Conservation (phyloP, 2,888 invertebrate genomes). For the Liposcelis brunnea region DNA sequence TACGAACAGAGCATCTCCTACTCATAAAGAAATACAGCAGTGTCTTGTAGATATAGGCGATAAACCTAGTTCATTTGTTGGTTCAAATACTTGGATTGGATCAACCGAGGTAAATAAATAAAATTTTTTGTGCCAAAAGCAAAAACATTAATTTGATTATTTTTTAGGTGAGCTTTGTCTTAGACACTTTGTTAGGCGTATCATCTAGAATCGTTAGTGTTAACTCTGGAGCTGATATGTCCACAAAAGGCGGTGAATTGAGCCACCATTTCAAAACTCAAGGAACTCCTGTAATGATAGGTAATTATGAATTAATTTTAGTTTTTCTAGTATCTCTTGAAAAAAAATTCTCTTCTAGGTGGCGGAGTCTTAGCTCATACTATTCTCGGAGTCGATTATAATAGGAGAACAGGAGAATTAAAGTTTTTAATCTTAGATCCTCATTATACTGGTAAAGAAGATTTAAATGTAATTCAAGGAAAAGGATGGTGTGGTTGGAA, state of each 20-base stretch:
- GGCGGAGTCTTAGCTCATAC: constrained; percentile 97
- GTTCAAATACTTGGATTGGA: constrained; percentile 93
- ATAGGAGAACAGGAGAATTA: constrained; percentile 57
- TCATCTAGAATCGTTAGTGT: constrained; percentile 70
- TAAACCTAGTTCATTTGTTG: constrained; percentile 71
- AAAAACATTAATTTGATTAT: too few relatives aligned
- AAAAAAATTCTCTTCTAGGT: constrained; percentile 40
- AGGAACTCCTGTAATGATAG: constrained; percentile 97
- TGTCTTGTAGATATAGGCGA: constrained; percentile 89
- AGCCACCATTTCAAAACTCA: constrained; percentile 79
- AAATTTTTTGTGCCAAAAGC: too few relatives aligned
- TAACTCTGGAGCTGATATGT: constrained; percentile 68
- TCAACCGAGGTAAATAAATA: constrained; percentile 56
- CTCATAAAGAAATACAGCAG: constrained; percentile 76
- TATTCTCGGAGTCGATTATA: constrained; percentile 84
- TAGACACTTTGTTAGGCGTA: constrained; percentile 62
- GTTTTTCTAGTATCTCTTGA: background rate
- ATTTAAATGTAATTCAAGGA: constrained; percentile 48
- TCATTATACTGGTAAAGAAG: constrained; percentile 86
- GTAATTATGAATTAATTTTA: constrained; percentile 28
- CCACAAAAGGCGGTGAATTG: constrained; percentile 60
- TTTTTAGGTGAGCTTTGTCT: constrained; percentile 57
- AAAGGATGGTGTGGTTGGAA: constrained; percentile 99
- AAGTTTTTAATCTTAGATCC: constrained; percentile 95
- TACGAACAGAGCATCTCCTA: constrained; percentile 56